These are phyloP conservation scores for Agrypnus murinus DNA, from an alignment of 2,888 invertebrate genomes.

Conservation along the genomic window DNA sequence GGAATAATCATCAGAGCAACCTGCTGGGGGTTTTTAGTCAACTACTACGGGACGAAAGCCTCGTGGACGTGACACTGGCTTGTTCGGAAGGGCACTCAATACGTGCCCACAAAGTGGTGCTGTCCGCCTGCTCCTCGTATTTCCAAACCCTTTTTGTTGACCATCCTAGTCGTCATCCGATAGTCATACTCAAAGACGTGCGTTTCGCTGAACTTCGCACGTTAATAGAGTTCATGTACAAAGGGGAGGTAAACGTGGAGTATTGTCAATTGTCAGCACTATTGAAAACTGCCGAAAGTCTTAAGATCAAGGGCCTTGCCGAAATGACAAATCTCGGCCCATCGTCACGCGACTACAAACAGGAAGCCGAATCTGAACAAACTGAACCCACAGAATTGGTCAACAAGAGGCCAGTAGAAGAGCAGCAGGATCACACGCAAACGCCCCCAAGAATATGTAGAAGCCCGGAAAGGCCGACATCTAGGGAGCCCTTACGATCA, in stretches of 20 bases:
- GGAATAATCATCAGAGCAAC: constrained; percentile 99
- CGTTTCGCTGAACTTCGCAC: constrained; percentile 92
- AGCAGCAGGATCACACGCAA: constrained; percentile 47
- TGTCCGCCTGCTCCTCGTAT: constrained; percentile 96
- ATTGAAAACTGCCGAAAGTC: constrained; percentile 93
- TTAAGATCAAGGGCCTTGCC: constrained; percentile 94
- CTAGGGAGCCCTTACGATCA: constrained; percentile 60
- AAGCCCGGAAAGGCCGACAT: constrained; percentile 61
- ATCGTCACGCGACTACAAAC: constrained; percentile 69
- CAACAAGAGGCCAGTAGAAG: constrained; percentile 60
- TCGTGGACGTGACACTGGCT: constrained; percentile 97
- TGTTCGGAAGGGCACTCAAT: constrained; percentile 96
- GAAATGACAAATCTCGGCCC: constrained; percentile 92
- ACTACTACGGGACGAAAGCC: constrained; percentile 95
- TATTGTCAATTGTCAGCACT: constrained; percentile 93
- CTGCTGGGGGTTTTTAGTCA: constrained; percentile 97
- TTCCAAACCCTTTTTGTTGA: constrained; percentile 95
- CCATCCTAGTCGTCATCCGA: constrained; percentile 94
- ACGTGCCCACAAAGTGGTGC: constrained; percentile 94
- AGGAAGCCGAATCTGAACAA: constrained; percentile 67
- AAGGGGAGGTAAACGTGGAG: constrained; percentile 96
- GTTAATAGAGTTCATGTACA: constrained; percentile 97
- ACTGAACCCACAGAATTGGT: constrained; percentile 70
- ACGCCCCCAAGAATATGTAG: constrained; percentile 57
- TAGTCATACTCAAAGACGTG: constrained; percentile 96